These are phyloP conservation scores for Delichon dasypus DNA, from an alignment of 2,797 vertebrate genomes.

Conservation along the genomic window DNA sequence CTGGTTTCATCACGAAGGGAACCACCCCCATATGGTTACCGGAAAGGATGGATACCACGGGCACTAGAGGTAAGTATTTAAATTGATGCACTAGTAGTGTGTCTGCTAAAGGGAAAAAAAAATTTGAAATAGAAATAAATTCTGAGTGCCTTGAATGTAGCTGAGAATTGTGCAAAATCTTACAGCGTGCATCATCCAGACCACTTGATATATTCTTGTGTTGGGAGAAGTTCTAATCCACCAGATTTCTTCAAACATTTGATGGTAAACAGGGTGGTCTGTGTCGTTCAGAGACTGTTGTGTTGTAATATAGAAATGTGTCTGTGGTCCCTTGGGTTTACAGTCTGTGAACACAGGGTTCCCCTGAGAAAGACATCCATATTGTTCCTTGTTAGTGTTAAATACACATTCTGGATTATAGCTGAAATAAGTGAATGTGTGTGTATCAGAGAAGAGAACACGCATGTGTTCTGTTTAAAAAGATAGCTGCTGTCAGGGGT, in stretches of 20 bases:
- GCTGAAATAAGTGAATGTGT: not conserved
- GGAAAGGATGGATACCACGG: conserved; percentile 93
- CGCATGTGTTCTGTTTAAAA: not conserved
- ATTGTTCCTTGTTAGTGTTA: not conserved
- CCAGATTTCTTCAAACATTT: not conserved
- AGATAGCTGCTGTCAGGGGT: not conserved
- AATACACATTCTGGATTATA: not conserved
- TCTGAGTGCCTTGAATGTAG: not conserved
- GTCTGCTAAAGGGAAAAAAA: not conserved
- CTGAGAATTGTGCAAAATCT: not conserved
- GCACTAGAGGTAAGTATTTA: conserved; percentile 81
- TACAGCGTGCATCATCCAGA: rapidly evolving
- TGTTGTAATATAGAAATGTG: not conserved
- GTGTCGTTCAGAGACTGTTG: not conserved
- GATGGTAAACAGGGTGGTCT: not conserved
- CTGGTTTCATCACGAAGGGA: conserved; percentile 89
- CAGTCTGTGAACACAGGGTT: not conserved
- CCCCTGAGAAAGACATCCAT: not conserved
- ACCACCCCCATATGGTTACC: conserved; percentile 88
- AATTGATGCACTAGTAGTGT: not conserved
- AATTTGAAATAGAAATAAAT: not conserved
- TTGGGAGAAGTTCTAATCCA: not conserved
- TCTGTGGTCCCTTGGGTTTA: not conserved
- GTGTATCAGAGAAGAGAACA: not conserved
- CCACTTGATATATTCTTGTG: not conserved